phyloP scores from a whole-genome alignment of 2,888 invertebrate species.

The Drosophila antonietae region DNA sequence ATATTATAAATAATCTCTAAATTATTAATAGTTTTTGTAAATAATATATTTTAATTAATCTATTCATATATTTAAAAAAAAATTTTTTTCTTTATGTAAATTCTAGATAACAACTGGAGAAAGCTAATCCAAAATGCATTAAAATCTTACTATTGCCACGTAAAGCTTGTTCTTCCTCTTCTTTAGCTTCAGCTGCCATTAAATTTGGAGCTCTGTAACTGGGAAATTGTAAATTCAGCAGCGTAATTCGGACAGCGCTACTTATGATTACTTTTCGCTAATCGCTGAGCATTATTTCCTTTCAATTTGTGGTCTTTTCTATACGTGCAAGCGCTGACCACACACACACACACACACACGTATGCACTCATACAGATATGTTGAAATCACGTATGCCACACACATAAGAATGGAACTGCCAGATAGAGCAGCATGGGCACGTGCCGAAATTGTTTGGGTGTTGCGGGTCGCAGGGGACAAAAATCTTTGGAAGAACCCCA shows the following conservation, averaged over 20 bases:
- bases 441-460: conserved; percentile 67
- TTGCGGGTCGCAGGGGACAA: conserved; percentile 33
- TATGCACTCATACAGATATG: conserved; percentile 4
- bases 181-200: neutral
- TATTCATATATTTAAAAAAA: no score
- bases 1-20: no score
- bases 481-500: conserved; percentile 67
- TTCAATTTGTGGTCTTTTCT: conserved; percentile 76
- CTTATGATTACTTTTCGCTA: conserved; percentile 79
- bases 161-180: neutral
- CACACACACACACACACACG: conserved; percentile 31
- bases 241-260: conserved; percentile 47
- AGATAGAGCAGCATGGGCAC: conserved; percentile 62
- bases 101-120: neutral
- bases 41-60: no score
- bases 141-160: neutral
- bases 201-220: conserved; percentile 4
- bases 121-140: neutral
- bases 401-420: conserved; percentile 31
- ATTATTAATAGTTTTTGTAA: no score
- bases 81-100: neutral
- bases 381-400: conserved; percentile 45
- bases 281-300: conserved; percentile 77
- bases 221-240: conserved; percentile 60
- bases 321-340: conserved; percentile 71